Percentiles rank a stretch among this genome's conserved stretches.
Conservation (phyloP, 2,888 invertebrate genomes). For the Protodeltote pygarga region DNA sequence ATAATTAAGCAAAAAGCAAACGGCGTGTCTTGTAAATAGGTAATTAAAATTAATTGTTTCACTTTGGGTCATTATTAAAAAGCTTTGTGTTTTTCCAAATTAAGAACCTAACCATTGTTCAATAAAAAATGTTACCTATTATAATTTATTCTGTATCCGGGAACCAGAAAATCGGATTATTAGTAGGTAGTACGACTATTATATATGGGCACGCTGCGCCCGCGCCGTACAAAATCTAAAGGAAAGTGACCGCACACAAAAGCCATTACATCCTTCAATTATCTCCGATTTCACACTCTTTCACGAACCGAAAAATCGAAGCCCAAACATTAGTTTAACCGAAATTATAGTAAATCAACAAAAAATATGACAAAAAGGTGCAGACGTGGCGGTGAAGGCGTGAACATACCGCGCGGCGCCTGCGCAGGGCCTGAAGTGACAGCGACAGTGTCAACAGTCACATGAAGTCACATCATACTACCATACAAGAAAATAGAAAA, state of each 20-base stretch:
- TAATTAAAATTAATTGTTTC: slow-evolving; percentile 55
- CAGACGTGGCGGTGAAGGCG: slow-evolving; percentile 63
- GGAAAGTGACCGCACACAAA: slow-evolving; percentile 81
- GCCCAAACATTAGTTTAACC: slow-evolving; percentile 86
- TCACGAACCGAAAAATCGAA: slow-evolving; percentile 87
- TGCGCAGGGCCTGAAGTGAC: slow-evolving; percentile 33
- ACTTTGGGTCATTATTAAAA: slow-evolving; percentile 47
- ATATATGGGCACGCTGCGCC: slow-evolving; percentile 38
- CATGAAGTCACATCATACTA: too few species aligned
- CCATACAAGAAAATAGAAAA: too few species aligned
- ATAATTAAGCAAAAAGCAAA: slow-evolving; percentile 56
- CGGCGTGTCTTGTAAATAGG: slow-evolving; percentile 54
- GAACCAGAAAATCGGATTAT: slow-evolving; percentile 44
- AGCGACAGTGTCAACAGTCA: too few species aligned
- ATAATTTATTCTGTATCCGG: slow-evolving; percentile 39
- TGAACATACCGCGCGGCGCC: slow-evolving; percentile 61
- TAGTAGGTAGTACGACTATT: slow-evolving; percentile 38
- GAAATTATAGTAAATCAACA: slow-evolving; percentile 84
- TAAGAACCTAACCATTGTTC: slow-evolving; percentile 52
- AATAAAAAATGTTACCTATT: slow-evolving; percentile 43
- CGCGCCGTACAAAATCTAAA: slow-evolving; percentile 59
- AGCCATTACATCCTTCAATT: slow-evolving; percentile 83
- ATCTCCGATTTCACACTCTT: slow-evolving; percentile 85
- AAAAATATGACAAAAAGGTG: slow-evolving; percentile 76
- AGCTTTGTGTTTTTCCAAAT: slow-evolving; percentile 48